Conservation (phyloP, 1,140 invertebrate species). For the Lepidurus couesii region DNA sequence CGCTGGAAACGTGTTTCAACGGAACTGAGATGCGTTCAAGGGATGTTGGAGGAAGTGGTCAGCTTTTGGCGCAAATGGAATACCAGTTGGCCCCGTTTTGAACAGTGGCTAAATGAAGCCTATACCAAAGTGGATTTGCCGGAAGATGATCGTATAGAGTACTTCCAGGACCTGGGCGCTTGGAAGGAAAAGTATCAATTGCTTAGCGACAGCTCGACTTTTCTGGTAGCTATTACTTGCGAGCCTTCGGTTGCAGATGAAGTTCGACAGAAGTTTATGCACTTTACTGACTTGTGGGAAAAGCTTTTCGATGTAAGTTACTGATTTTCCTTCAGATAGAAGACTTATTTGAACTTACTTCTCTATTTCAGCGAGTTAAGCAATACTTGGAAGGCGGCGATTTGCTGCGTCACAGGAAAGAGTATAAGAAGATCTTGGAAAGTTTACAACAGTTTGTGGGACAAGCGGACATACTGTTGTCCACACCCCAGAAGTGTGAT, state of each 20-base stretch:
- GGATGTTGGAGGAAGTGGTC: conserved; percentile 80
- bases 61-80: conserved; percentile 82
- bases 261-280: conserved; percentile 65
- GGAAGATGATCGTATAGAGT: conserved; percentile 80
- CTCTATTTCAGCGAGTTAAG: conserved; percentile 55
- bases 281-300: conserved; percentile 71
- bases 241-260: conserved; percentile 69
- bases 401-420: conserved; percentile 69
- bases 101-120: conserved; percentile 71
- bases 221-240: conserved; percentile 79
- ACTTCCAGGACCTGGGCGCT: conserved; percentile 69
- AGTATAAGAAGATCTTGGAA: conserved; percentile 70
- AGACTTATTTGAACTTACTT: background rate
- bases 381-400: conserved; percentile 83
- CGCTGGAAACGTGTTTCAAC: conserved; percentile 84
- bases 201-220: conserved; percentile 76
- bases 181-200: conserved; percentile 83
- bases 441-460: conserved; percentile 71
- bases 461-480: conserved; percentile 64
- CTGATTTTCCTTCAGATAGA: background rate
- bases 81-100: conserved; percentile 62
- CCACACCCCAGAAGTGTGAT: conserved; percentile 61
- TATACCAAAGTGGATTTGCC: conserved; percentile 65
- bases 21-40: conserved; percentile 80
- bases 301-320: conserved; percentile 60